phyloP scores from a whole-genome alignment of 1,140 invertebrate species.

The Polypedilum vanderplanki region DNA sequence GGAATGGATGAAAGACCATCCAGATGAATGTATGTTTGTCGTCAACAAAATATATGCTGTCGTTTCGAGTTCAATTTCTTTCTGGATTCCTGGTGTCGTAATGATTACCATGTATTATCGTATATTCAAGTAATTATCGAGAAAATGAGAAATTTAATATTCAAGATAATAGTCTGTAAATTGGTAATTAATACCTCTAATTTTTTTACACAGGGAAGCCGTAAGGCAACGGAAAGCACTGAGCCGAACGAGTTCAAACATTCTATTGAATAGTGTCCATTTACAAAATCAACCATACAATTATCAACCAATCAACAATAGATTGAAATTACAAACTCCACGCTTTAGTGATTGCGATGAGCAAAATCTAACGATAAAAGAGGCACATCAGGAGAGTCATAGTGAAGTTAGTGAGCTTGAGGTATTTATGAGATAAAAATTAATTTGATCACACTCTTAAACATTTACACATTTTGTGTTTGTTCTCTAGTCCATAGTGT shows the following conservation, averaged over 20 bases:
- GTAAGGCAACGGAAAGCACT: constrained; percentile 79
- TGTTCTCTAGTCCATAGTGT: too few relatives aligned
- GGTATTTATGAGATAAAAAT: constrained; percentile 34
- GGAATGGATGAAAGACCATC: constrained; percentile 57
- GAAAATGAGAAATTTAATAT: constrained; percentile 14
- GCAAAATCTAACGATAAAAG: constrained; percentile 39
- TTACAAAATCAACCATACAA: constrained; percentile 66
- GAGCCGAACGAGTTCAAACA: constrained; percentile 71
- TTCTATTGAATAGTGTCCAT: constrained; percentile 72
- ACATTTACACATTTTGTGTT: background rate
- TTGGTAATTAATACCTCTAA: constrained; percentile 29
- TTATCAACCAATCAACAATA: constrained; percentile 42
- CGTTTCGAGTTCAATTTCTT: constrained; percentile 85
- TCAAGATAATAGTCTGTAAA: constrained; percentile 26
- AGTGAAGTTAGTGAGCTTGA: constrained; percentile 49
- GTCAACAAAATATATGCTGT: constrained; percentile 85
- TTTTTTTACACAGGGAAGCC: constrained; percentile 59
- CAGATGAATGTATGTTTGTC: constrained; percentile 75
- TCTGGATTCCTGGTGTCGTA: constrained; percentile 90
- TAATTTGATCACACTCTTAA: constrained; percentile 29
- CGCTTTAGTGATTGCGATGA: constrained; percentile 57
- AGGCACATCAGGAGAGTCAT: constrained; percentile 45
- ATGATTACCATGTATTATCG: constrained; percentile 89
- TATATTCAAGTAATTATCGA: constrained; percentile 67
- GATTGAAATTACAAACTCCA: constrained; percentile 35